Percentiles rank a stretch among this genome's conserved stretches.
Evolutionary conservation across 2,113 vertebrate species (phyloP).

Genomic region (Rhineura floridana): DNA sequence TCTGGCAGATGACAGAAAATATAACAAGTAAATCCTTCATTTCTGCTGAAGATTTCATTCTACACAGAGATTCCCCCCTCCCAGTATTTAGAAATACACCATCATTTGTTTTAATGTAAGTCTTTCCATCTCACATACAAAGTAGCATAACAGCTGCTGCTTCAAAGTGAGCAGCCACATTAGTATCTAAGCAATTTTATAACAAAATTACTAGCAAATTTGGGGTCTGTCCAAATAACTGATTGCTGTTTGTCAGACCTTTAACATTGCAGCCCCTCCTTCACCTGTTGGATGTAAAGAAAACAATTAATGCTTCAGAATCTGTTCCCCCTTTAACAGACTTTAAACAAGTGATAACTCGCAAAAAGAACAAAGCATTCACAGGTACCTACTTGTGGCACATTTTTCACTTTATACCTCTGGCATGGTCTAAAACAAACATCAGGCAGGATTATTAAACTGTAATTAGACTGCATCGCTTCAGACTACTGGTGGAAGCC

Average conservation of each 20-base stretch:
- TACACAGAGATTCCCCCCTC: not conserved
- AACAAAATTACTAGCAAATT: not conserved
- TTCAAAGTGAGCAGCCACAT: not conserved
- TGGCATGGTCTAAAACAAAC: not conserved
- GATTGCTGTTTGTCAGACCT: not conserved
- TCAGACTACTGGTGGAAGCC: not conserved
- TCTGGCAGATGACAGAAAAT: conserved; percentile 27
- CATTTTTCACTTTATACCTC: not conserved
- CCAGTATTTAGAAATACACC: conserved; percentile 24
- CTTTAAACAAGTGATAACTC: not conserved
- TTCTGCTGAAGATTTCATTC: conserved; percentile 31
- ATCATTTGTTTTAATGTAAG: conserved; percentile 19
- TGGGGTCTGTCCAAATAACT: not conserved
- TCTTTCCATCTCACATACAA: not conserved
- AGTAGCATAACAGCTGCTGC: conserved; percentile 14
- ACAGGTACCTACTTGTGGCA: not conserved
- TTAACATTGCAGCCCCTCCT: not conserved
- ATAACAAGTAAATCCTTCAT: conserved; percentile 45
- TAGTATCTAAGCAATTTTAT: not conserved
- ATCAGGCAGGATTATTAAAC: not conserved
- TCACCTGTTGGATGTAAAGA: conserved; percentile 2
- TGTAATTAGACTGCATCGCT: not conserved
- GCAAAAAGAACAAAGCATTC: not conserved
- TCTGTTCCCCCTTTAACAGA: not conserved
- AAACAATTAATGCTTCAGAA: not conserved